Evolutionary conservation across 2,888 invertebrate genomes (phyloP).

Genomic region (Gisinianus flammeolus): DNA sequence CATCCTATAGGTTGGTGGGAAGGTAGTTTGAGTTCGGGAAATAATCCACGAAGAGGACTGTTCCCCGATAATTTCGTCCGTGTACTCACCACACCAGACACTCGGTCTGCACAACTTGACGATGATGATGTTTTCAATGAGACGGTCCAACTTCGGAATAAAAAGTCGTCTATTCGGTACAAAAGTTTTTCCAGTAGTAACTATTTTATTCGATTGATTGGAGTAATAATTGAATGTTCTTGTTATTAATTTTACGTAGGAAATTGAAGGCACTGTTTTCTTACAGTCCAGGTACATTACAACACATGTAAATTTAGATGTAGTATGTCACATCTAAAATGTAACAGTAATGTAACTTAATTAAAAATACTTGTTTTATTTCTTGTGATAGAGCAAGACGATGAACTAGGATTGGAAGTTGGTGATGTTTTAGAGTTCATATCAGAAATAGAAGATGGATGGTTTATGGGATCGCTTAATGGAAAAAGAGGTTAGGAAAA

Average conservation of each 20-base stretch:
- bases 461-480: not conserved
- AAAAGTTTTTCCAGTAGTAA: not conserved
- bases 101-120: too few relatives aligned
- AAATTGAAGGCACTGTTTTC: conserved; percentile 85
- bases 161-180: conserved; percentile 14
- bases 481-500: not conserved
- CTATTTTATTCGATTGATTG: not conserved
- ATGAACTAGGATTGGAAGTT: conserved; percentile 85
- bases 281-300: conserved; percentile 90
- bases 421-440: conserved; percentile 90
- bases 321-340: too few relatives aligned
- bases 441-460: conserved; percentile 67
- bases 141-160: conserved; percentile 11
- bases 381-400: conserved; percentile 92
- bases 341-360: too few relatives aligned
- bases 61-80: conserved; percentile 94
- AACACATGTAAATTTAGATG: too few relatives aligned
- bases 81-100: conserved; percentile 60
- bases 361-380: too few relatives aligned
- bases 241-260: conserved; percentile 63
- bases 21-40: conserved; percentile 74
- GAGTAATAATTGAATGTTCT: not conserved
- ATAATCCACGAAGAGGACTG: conserved; percentile 84
- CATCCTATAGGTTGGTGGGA: conserved; percentile 76
- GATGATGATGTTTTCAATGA: conserved; percentile 17